Conservation (phyloP, 1,140 invertebrate genomes). For the Drosophila santomea region DNA sequence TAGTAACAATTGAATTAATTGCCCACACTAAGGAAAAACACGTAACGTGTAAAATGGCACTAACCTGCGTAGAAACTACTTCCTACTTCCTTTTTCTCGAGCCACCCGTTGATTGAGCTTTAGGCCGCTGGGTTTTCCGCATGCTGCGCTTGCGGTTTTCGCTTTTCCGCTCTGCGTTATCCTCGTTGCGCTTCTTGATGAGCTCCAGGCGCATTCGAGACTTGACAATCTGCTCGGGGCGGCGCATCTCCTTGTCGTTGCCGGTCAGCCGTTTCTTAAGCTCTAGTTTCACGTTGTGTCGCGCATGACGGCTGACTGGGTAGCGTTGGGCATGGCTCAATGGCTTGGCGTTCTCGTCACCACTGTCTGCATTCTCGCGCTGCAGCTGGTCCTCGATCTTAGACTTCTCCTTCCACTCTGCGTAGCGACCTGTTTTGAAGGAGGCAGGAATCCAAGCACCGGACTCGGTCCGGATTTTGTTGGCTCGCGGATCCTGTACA, state of each 20-base stretch:
- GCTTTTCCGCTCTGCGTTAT: constrained; percentile 60
- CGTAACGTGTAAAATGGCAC: background rate
- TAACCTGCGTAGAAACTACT: constrained; percentile 1
- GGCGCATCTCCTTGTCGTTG: constrained; percentile 87
- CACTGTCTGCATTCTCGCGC: constrained; percentile 86
- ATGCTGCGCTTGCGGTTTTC: constrained; percentile 81
- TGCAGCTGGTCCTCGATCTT: constrained; percentile 88
- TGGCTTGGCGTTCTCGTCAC: constrained; percentile 84
- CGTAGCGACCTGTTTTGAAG: constrained; percentile 96
- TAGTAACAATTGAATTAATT: too few relatives aligned
- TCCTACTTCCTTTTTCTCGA: constrained; percentile 48
- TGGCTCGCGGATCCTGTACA: constrained; percentile 88
- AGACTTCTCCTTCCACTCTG: constrained; percentile 93
- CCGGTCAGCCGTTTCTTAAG: constrained; percentile 84
- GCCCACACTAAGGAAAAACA: too few relatives aligned
- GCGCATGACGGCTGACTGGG: constrained; percentile 86
- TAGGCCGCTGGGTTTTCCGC: constrained; percentile 70
- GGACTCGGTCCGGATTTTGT: constrained; percentile 97
- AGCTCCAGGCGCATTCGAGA: constrained; percentile 85
- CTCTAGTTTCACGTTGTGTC: constrained; percentile 87
- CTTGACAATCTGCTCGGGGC: constrained; percentile 90
- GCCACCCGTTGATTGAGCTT: constrained; percentile 37
- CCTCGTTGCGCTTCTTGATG: constrained; percentile 72
- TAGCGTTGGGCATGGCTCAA: constrained; percentile 82
- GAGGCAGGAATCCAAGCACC: constrained; percentile 96